Evolutionary conservation across 1,140 invertebrate species (phyloP).

Genomic region (Bombus vancouverensis): DNA sequence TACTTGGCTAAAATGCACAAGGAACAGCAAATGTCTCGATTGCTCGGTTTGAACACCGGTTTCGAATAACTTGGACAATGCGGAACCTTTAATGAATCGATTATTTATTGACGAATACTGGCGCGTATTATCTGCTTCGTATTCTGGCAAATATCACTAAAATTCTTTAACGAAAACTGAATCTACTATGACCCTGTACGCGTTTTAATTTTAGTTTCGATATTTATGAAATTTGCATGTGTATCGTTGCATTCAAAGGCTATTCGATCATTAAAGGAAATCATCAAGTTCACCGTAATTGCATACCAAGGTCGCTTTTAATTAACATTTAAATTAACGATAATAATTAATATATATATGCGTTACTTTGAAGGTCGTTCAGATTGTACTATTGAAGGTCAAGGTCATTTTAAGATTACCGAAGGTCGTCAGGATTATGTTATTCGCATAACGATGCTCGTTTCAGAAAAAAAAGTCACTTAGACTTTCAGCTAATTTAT

Average conservation of each 20-base stretch:
- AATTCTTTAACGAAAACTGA: background rate
- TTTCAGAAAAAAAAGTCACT: background rate
- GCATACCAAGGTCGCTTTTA: background rate
- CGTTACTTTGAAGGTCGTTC: background rate
- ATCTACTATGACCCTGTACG: background rate
- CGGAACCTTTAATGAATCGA: background rate
- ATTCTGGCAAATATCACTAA: background rate
- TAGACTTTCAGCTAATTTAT: too few species aligned
- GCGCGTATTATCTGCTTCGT: background rate
- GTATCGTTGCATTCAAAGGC: background rate
- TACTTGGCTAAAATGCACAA: conserved; percentile 25
- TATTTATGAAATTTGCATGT: background rate
- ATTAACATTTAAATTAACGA: too few species aligned
- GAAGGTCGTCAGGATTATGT: background rate
- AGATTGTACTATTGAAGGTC: background rate
- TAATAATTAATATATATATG: too few species aligned
- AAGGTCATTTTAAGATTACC: background rate
- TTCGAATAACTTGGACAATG: conserved; percentile 10
- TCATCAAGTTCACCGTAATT: background rate
- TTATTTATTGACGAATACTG: conserved; percentile 1
- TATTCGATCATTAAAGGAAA: background rate
- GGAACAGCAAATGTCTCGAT: conserved; percentile 5
- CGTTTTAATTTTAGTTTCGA: background rate
- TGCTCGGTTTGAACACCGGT: conserved; percentile 7
- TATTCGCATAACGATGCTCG: background rate